These are phyloP conservation scores for Choristoneura rosaceana DNA, from an alignment of 2,888 invertebrate species.

Conservation along the genomic window DNA sequence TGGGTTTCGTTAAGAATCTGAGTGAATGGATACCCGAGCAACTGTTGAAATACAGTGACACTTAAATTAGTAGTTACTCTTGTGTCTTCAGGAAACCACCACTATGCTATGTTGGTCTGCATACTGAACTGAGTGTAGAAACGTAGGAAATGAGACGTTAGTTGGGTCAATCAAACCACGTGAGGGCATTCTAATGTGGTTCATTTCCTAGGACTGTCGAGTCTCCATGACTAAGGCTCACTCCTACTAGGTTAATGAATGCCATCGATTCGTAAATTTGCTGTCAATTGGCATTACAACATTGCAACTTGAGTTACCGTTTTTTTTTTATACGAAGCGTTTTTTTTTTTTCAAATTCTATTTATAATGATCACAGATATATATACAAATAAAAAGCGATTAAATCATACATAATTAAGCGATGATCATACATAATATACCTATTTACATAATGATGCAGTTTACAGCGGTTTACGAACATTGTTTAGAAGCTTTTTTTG, in stretches of 20 bases:
- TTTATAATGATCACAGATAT: no score
- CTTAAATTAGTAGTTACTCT: background rate
- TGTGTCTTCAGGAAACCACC: background rate
- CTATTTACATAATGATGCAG: no score
- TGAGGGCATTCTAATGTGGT: background rate
- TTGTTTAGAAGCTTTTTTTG: no score
- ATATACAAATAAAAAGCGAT: no score
- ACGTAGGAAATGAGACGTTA: conserved; percentile 15
- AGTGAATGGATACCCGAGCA: background rate
- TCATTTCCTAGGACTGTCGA: background rate
- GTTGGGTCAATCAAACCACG: background rate
- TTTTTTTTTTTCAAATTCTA: no score
- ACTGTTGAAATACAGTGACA: background rate
- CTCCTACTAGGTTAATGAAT: background rate
- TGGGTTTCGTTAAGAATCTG: background rate
- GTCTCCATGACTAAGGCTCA: background rate
- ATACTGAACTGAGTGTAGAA: background rate
- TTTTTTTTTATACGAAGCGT: no score
- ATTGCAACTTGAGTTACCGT: no score
- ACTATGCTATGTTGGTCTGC: background rate
- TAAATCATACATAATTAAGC: no score
- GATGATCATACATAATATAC: no score
- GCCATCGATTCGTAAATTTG: background rate
- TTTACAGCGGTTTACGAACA: no score
- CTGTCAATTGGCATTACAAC: background rate